Conservation (phyloP, 2,113 vertebrate species). For the Ploceus nigricollis region DNA sequence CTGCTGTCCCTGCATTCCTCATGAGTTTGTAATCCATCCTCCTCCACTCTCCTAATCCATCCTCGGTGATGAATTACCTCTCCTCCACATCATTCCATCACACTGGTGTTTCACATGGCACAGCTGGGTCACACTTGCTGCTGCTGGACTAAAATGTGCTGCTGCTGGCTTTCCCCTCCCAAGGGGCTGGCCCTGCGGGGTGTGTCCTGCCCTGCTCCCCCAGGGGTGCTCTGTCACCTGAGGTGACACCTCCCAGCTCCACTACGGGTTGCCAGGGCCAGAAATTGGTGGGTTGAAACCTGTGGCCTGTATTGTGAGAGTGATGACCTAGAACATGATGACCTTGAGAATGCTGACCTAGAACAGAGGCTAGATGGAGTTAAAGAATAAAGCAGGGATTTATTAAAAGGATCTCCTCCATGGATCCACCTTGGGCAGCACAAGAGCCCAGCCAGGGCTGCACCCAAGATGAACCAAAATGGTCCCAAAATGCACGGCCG, state of each 20-base stretch:
- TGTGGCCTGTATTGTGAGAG: neutral
- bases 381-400: neutral
- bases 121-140: constrained; percentile 54
- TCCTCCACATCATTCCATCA: constrained; percentile 54
- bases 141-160: neutral
- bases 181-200: neutral
- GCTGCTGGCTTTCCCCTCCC: neutral
- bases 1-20: constrained; percentile 24
- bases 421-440: neutral
- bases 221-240: neutral
- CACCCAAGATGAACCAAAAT: neutral
- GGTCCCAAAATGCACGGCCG: neutral
- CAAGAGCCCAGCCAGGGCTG: neutral
- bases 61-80: constrained; percentile 48
- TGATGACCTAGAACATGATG: too few relatives aligned
- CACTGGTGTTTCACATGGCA: constrained; percentile 19
- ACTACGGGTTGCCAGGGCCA: accelerated
- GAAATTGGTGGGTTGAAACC: neutral
- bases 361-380: accelerated
- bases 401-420: neutral
- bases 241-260: neutral
- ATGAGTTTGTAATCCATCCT: constrained; percentile 13
- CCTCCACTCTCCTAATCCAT: neutral
- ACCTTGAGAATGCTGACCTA: neutral
- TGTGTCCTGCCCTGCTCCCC: neutral